Conservation (phyloP, 2,797 vertebrate species). For the Syndactyla subalaris region DNA sequence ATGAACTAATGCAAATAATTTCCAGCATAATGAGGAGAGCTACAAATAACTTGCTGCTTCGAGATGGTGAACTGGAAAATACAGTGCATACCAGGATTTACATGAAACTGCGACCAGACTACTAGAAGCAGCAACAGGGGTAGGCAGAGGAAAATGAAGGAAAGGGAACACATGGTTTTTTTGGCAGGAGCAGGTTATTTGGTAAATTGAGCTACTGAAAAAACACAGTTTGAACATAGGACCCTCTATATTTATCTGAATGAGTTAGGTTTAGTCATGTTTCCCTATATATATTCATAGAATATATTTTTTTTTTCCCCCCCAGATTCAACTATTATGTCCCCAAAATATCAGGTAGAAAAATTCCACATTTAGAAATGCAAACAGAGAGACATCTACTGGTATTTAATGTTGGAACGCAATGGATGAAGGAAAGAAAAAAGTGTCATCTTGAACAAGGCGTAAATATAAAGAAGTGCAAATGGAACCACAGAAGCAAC, state of each 20-base stretch:
- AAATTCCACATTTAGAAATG: neutral
- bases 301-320: neutral
- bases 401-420: neutral
- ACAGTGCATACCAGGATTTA: neutral
- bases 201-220: neutral
- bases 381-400: neutral
- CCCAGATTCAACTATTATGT: neutral
- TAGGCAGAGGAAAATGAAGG: neutral
- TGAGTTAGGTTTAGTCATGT: neutral
- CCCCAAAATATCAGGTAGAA: neutral
- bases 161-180: neutral
- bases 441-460: neutral
- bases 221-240: neutral
- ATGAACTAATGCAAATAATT: neutral
- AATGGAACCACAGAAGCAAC: neutral
- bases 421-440: neutral
- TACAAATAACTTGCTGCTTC: neutral
- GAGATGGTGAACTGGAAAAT: neutral
- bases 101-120: neutral
- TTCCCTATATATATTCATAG: neutral
- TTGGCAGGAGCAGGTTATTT: neutral
- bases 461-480: neutral
- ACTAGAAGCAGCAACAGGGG: neutral
- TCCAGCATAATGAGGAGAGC: neutral
- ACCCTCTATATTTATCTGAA: neutral